These are phyloP conservation scores for Chaetorhynchus papuensis DNA, from an alignment of 2,113 vertebrate genomes.

Conservation along the genomic window DNA sequence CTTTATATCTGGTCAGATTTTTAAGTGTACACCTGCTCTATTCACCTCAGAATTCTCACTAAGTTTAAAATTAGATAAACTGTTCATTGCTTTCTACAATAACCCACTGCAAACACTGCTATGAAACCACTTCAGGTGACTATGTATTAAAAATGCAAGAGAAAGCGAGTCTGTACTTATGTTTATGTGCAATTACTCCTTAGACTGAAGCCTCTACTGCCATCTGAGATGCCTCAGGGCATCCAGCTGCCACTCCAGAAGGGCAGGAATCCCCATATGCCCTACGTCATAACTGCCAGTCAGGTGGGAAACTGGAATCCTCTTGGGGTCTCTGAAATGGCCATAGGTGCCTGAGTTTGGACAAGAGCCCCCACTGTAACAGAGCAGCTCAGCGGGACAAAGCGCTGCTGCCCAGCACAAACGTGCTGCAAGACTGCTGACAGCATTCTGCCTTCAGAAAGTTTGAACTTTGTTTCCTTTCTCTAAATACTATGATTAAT, in stretches of 20 bases:
- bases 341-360: not conserved
- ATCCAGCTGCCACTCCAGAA: slow-evolving; percentile 20
- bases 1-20: not conserved
- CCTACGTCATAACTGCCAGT: not conserved
- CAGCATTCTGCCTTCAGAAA: not conserved
- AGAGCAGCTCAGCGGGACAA: not conserved
- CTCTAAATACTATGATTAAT: slow-evolving; percentile 13
- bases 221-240: not conserved
- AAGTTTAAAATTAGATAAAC: not conserved
- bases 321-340: not conserved
- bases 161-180: not conserved
- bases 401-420: not conserved
- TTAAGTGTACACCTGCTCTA: not conserved
- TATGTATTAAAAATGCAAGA: not conserved
- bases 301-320: not conserved
- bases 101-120: not conserved
- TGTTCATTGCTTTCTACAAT: not conserved
- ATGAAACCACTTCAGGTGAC: not conserved
- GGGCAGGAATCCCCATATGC: not conserved
- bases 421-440: rapidly evolving
- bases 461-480: not conserved
- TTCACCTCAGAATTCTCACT: not conserved
- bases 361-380: not conserved
- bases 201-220: not conserved
- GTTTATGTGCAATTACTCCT: not conserved